Evolutionary conservation across 2,113 vertebrate species (phyloP), one percentile per base, ranked within the genome.

Genomic region (Pachyramphus minor): DNA sequence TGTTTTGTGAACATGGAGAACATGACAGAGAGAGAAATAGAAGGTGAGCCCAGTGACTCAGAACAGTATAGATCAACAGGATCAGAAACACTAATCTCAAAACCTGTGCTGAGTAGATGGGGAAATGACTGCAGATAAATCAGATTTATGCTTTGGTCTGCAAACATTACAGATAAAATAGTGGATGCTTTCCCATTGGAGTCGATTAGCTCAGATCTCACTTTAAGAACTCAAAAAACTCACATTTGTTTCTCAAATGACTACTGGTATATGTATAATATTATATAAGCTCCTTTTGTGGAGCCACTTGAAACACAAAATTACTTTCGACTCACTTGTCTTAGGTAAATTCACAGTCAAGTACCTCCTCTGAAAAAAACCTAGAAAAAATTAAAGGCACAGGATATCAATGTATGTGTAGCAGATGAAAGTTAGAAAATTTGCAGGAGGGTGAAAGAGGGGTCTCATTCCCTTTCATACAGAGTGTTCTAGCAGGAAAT

Each of bases 281-380:
- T 45, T 92, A 62, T 15, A 42, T 67, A 83, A 90, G 14, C 5
- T 15, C 21, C 64, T 90, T 94, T 86, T 78, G 55, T 62, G 31
- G 30, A 47, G 59, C 59, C 89, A 64, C 77, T 72, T 90, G 71
- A 93, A 94, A 89, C 50, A 84, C n/a, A 75, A 71, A 89, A 90
- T 81, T 78, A 59, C 72, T 95, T 90, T 81, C 8, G 21, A 96
- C 37, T 77, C 68, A 88, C 47, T 86, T 63, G 35, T 62, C 56
- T 90, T 60, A 67, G 8, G 49, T 77, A 84, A 81, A 91, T 59
- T 86, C 27, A 84, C 14, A 84, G 41, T 53, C 55, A 94, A 89
- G 66, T 60, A 63, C n/a, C 77, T 71, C 18, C n/a, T 63, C 74
- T 49, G 53, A 22, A 89, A 89, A 25, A 6, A 23, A 55, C 14